Conservation (phyloP, 92 coral and sea anemone species). For the Heteractis magnifica region DNA sequence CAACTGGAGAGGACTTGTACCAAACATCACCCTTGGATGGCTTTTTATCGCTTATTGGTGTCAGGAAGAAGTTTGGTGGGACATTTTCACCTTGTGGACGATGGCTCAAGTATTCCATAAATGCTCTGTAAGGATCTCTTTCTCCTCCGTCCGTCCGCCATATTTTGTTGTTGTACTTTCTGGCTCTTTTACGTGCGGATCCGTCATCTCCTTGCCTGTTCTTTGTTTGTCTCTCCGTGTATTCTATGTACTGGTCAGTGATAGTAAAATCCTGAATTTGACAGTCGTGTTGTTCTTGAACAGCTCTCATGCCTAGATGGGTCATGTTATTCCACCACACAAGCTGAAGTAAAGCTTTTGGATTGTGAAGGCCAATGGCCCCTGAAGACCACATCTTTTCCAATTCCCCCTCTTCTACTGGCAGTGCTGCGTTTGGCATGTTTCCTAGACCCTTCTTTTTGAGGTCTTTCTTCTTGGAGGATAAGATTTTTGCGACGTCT, state of each 20-base stretch:
- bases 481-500: slow-evolving; percentile 44
- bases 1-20: slow-evolving; percentile 25
- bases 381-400: slow-evolving; percentile 60
- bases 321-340: slow-evolving; percentile 56
- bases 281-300: slow-evolving; percentile 44
- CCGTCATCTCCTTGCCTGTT: slow-evolving; percentile 37
- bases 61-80: slow-evolving; percentile 20
- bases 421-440: slow-evolving; percentile 55
- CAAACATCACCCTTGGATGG: slow-evolving; percentile 1
- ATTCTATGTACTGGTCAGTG: slow-evolving; percentile 45
- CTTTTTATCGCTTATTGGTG: slow-evolving; percentile 10
- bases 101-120: slow-evolving; percentile 29
- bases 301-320: slow-evolving; percentile 52
- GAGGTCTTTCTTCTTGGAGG: slow-evolving; percentile 43
- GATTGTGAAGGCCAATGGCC: slow-evolving; percentile 40
- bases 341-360: slow-evolving; percentile 37
- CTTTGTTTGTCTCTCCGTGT: slow-evolving; percentile 53
- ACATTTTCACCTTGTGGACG: slow-evolving; percentile 21
- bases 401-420: slow-evolving; percentile 38
- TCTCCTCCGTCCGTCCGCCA: slow-evolving; percentile 35
- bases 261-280: slow-evolving; percentile 34
- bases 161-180: slow-evolving; percentile 45
- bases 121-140: slow-evolving; percentile 39
- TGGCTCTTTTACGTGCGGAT: slow-evolving; percentile 13
- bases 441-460: slow-evolving; percentile 52